A percentile compares a stretch with the other conserved stretches of the same genome.
These are phyloP conservation scores for Cantharis rufa DNA, from an alignment of 2,888 invertebrate genomes.

Conservation along the genomic window DNA sequence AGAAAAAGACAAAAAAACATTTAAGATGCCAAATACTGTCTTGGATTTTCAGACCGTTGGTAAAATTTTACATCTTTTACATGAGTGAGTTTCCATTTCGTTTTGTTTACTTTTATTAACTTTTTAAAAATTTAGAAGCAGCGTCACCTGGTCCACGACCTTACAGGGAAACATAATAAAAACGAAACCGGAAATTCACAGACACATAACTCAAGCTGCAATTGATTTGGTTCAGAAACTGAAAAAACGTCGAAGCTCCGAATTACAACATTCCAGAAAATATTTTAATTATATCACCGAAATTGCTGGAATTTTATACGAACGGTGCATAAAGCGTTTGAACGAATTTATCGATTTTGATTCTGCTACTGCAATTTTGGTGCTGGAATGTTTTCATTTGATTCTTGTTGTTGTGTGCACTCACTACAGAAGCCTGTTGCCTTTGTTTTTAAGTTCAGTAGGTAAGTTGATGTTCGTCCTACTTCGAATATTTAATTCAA, in stretches of 20 bases:
- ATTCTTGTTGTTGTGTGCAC: conserved; percentile 52
- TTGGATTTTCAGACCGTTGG: conserved; percentile 54
- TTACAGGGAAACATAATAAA: conserved; percentile 60
- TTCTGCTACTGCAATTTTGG: conserved; percentile 58
- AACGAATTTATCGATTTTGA: conserved; percentile 63
- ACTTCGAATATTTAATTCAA: conserved; percentile 6
- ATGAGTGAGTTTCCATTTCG: conserved; percentile 50
- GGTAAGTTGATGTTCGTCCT: conserved; percentile 47
- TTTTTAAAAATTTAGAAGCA: conserved; percentile 24
- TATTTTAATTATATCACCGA: conserved; percentile 49
- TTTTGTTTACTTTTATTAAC: neutral
- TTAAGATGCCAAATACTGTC: conserved; percentile 56
- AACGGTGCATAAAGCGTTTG: conserved; percentile 58
- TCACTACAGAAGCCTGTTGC: conserved; percentile 50
- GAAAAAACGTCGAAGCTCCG: conserved; percentile 49
- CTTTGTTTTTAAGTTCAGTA: conserved; percentile 52
- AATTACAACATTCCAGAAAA: conserved; percentile 42
- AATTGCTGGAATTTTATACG: conserved; percentile 51
- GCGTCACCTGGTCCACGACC: conserved; percentile 60
- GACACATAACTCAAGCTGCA: conserved; percentile 59
- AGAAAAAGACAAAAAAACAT: conserved; percentile 27
- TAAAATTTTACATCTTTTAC: conserved; percentile 55
- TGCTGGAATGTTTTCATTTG: conserved; percentile 64
- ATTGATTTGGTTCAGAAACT: conserved; percentile 52
- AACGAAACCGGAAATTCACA: conserved; percentile 61